A percentile compares a stretch with the other conserved stretches of the same genome.
Conservation (phyloP, 2,113 vertebrate species). For the Mesocricetus auratus region DNA sequence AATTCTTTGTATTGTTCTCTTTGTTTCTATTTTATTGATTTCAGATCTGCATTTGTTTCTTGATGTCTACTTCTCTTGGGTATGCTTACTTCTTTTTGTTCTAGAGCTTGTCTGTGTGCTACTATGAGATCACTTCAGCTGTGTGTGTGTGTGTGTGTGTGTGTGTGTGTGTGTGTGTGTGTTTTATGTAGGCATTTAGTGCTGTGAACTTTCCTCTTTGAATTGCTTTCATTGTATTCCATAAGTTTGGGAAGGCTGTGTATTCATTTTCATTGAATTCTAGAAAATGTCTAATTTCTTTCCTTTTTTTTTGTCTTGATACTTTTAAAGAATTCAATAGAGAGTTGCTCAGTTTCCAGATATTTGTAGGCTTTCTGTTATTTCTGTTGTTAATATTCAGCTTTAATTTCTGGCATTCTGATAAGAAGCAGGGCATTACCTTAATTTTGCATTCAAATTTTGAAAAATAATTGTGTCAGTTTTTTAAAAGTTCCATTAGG, state of each 20-base stretch:
- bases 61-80: background rate
- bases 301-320: background rate
- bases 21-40: background rate
- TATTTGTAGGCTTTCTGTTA: background rate
- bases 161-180: too few relatives aligned
- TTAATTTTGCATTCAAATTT: background rate
- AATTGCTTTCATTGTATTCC: background rate
- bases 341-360: background rate
- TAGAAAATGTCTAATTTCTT: background rate
- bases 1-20: background rate
- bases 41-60: background rate
- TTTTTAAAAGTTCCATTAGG: background rate
- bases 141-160: too few relatives aligned
- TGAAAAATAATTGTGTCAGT: background rate
- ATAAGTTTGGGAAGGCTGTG: background rate
- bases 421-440: background rate
- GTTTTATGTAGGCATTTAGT: background rate
- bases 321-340: background rate
- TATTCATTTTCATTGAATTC: background rate
- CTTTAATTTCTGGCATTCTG: background rate
- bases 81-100: too few relatives aligned
- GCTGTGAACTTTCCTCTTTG: background rate
- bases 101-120: background rate
- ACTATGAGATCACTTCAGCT: background rate
- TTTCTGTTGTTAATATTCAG: background rate